Conservation (phyloP, 2,888 invertebrate genomes). For the Hydrotaea cyrtoneurina region DNA sequence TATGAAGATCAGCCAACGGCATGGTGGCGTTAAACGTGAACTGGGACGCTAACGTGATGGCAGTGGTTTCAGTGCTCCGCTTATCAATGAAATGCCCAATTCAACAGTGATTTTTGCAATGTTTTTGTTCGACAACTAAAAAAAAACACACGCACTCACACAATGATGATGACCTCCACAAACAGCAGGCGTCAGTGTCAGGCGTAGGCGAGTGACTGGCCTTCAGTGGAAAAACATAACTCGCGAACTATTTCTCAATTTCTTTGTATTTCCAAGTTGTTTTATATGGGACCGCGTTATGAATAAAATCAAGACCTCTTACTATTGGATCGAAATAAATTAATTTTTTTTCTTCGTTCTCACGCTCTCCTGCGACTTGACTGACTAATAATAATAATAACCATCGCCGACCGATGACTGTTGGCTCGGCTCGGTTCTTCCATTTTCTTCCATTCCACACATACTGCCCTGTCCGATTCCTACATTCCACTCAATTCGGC, state of each 20-base stretch:
- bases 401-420: too few species aligned
- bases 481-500: too few species aligned
- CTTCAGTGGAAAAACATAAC: constrained; percentile 54
- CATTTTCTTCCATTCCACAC: too few species aligned
- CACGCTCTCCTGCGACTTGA: too few species aligned
- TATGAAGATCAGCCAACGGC: constrained; percentile 80
- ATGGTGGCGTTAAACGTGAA: constrained; percentile 70
- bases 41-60: constrained; percentile 65
- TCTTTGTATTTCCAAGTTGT: constrained; percentile 44
- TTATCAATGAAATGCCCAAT: constrained; percentile 23
- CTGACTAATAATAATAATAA: too few species aligned
- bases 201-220: constrained; percentile 63
- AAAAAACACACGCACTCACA: constrained; percentile 41
- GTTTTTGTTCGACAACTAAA: constrained; percentile 9
- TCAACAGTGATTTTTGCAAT: constrained; percentile 42
- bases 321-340: too few species aligned
- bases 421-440: too few species aligned
- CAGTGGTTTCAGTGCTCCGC: constrained; percentile 1
- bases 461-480: too few species aligned
- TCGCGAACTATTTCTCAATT: background rate
- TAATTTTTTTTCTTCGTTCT: too few species aligned
- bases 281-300: constrained; percentile 15
- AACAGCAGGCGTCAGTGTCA: constrained; percentile 17
- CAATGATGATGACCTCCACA: constrained; percentile 58
- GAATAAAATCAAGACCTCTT: too few species aligned